Percentiles rank a stretch among this genome's conserved stretches.
These are phyloP conservation scores for Nannospalax galili DNA, from an alignment of 2,113 vertebrate genomes.

Conservation along the genomic window DNA sequence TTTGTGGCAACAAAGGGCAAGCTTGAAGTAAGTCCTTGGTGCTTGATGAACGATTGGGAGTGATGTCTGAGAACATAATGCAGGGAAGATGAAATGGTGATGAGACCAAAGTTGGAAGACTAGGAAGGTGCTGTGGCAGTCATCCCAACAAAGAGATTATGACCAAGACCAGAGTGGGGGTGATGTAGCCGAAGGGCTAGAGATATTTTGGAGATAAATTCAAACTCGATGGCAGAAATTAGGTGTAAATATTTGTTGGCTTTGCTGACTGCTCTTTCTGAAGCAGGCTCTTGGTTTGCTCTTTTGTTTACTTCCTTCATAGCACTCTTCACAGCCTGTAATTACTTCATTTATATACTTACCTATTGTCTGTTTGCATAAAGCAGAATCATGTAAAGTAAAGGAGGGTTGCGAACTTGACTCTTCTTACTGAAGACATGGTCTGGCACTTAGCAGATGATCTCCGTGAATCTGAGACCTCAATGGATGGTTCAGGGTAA, in stretches of 20 bases:
- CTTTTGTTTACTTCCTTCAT: constrained; percentile 58
- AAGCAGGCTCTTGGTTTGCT: constrained; percentile 23
- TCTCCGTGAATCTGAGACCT: constrained; percentile 23
- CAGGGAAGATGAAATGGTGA: neutral
- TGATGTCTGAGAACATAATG: neutral
- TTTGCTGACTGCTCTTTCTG: constrained; percentile 34
- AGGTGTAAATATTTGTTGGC: constrained; percentile 15
- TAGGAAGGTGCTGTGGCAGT: neutral
- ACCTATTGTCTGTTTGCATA: constrained; percentile 43
- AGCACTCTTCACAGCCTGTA: constrained; percentile 44
- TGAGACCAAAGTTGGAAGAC: neutral
- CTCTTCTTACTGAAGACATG: neutral
- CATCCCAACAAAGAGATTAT: neutral
- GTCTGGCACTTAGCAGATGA: neutral
- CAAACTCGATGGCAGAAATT: neutral
- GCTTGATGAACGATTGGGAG: neutral
- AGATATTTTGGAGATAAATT: neutral
- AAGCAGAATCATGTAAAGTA: constrained; percentile 30
- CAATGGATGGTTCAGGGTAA: neutral
- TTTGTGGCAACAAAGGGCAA: neutral
- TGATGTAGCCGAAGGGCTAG: neutral
- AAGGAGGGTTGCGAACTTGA: neutral
- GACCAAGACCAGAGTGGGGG: neutral
- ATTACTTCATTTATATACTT: constrained; percentile 51
- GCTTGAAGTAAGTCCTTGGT: neutral